Base-by-base conservation (phyloP, 2,888 invertebrate species). In the Hydraecia micacea region DNA sequence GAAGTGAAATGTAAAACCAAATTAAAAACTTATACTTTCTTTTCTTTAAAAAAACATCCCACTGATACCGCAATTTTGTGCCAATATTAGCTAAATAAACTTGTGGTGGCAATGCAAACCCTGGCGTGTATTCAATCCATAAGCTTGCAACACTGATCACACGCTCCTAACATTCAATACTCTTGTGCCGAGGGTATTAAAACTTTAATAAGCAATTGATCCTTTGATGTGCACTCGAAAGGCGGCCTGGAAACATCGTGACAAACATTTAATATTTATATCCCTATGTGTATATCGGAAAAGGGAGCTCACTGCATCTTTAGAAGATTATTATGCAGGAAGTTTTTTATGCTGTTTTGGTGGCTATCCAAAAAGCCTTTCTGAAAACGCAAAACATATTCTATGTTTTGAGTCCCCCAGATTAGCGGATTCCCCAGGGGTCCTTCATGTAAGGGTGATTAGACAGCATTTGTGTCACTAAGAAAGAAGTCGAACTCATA, bases 161-260 rank as follows among this genome's bases (percentile, higher is more conserved):
- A 55, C 46, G 63, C 32, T n/a, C 36, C 15, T 55, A 55, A 69
- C 6, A 69, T 60, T 62, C 39, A 60, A 65, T 76, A 72, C 25
- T 62, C 52, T 69, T 58, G 65, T 66, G 63, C 46, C 32, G 36
- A 58, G 72, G 49, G 69, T 84, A 72, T 83, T 75, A 60, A 65
- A 72, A 68, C 73, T 71, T 80, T 78, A 76, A 83, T 75, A 80
- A 70, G 73, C 46, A 77, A 79, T 65, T 72, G 80, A 78, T 65
- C 75, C 69, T 79, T 62, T 75, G 76, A 75, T 75, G 68, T 63
- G 67, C 52, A 25, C 71, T 71, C 49, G 70, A 32, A 32, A 69
- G 36, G 11, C 58, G 46, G 52, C 42, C 63, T 69, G 74, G 52
- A 73, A 52, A 60, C n/a, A 15, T 76, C 82, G 62, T n/a, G n/a